A percentile compares a stretch with the other conserved stretches of the same genome.
Evolutionary conservation across 1,140 invertebrate species (phyloP).

Genomic region (Platyscapa corneri): DNA sequence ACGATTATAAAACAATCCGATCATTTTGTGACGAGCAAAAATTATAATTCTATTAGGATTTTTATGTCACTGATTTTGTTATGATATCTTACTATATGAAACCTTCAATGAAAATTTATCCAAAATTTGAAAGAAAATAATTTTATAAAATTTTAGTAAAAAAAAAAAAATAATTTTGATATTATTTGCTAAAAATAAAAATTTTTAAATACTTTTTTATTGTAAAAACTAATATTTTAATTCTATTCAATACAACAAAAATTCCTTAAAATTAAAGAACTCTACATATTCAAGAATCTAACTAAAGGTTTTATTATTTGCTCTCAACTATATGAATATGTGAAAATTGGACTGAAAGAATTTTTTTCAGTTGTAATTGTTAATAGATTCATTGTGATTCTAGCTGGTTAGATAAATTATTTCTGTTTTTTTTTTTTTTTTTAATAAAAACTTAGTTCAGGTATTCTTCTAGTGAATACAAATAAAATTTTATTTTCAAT

Average conservation of each 20-base stretch:
- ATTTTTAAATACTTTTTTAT: neutral
- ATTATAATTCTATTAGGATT: neutral
- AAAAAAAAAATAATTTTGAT: neutral
- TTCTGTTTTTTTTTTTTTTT: neutral
- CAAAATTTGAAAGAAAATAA: neutral
- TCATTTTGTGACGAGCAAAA: neutral
- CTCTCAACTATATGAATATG: neutral
- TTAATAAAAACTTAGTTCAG: conserved; percentile 1
- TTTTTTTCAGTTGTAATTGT: conserved; percentile 2
- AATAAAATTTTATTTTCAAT: neutral
- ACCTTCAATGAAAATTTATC: neutral
- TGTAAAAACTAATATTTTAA: neutral
- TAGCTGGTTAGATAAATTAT: neutral
- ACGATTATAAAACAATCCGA: neutral
- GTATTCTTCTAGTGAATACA: neutral
- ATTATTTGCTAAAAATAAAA: neutral
- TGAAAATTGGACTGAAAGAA: neutral
- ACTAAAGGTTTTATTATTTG: neutral
- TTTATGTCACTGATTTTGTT: neutral
- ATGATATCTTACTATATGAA: neutral
- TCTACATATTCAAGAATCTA: neutral
- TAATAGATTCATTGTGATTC: neutral
- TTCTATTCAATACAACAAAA: neutral
- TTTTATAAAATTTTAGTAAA: neutral
- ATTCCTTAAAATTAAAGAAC: neutral